Evolutionary conservation across 2,888 invertebrate genomes (phyloP), one percentile per base, ranked within the genome.

Genomic region (Cataglyphis albicans): DNA sequence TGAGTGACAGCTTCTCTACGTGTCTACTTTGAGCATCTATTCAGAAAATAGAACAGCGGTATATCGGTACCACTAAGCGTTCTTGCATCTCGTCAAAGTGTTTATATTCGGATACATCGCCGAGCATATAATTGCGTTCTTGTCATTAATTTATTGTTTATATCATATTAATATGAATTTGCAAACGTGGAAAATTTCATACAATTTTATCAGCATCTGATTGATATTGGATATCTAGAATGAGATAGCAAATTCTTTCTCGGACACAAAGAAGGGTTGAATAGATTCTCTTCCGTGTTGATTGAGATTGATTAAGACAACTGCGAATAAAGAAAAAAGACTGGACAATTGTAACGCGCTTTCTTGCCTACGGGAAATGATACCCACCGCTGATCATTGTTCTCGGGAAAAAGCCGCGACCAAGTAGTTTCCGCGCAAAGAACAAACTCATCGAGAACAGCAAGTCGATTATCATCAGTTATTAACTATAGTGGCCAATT

Each of bases 41-140:
- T 88, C 88, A 86, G 89, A 91, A 91, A 91, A 91, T 91, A 90
- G 91, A 89, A 88, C 90, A 81, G 82, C 44, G 82, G 70, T 87
- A 83, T 90, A 90, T 84, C 84, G 75, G 68, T 76, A 55, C 12
- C 55, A 52, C 3, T 29, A 15, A 35, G 44, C 57, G 15, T 67
- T 78, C 21, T 41, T 68, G 57, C 75, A 81, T 81, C 38, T 64
- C 65, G 76, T 75, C 83, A 81, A 18, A 76, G 76, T 84, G 81
- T 86, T 89, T 84, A 67, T 83, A 86, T 84, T 86, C 67, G 65
- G 74, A 81, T 80, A 57, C 57, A 76, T 84, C 82, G 68, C 32
- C 63, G n/a, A 44, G 29, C 7, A 83, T 73, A 82, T 67, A 44
- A 61, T 59, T 29, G n/a, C n/a, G 48, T 59, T 59, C 7, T 18